Percentiles rank a stretch among this genome's conserved stretches.
phyloP scores from a whole-genome alignment of 2,888 invertebrate genomes.

The Zhuqinia jingwanae region DNA sequence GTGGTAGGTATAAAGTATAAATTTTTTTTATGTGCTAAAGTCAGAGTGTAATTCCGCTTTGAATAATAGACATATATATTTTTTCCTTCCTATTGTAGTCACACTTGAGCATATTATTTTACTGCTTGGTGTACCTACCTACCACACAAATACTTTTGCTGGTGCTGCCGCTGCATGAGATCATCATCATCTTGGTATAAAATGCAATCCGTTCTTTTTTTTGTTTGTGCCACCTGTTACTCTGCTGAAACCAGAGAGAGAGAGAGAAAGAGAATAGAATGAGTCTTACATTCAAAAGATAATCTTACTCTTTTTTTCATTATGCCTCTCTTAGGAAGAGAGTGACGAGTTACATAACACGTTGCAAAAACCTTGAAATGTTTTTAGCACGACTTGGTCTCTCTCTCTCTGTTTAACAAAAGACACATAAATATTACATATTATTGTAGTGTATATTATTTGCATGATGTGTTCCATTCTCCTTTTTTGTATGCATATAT shows the following conservation, averaged over 20 bases:
- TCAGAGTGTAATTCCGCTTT: constrained; percentile 18
- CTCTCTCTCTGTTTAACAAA: too few relatives aligned
- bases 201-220: constrained; percentile 37
- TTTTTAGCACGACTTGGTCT: constrained; percentile 55
- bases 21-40: neutral
- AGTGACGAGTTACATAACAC: constrained; percentile 54
- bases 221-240: constrained; percentile 60
- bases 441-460: neutral
- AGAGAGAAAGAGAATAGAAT: too few relatives aligned
- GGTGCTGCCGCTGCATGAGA: constrained; percentile 51
- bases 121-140: neutral
- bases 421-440: too few relatives aligned
- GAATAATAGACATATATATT: constrained; percentile 16
- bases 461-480: neutral
- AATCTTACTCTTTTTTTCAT: constrained; percentile 12
- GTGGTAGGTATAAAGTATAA: neutral
- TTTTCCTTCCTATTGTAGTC: constrained; percentile 26
- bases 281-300: constrained; percentile 28
- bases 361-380: constrained; percentile 65
- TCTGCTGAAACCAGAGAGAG: constrained; percentile 1
- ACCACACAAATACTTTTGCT: neutral
- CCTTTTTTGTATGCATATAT: too few relatives aligned
- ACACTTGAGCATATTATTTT: neutral
- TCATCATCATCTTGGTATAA: constrained; percentile 41
- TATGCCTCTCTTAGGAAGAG: constrained; percentile 20